Evolutionary conservation across 2,797 vertebrate species (phyloP).

Genomic region (Eupleurogrammus muticus): DNA sequence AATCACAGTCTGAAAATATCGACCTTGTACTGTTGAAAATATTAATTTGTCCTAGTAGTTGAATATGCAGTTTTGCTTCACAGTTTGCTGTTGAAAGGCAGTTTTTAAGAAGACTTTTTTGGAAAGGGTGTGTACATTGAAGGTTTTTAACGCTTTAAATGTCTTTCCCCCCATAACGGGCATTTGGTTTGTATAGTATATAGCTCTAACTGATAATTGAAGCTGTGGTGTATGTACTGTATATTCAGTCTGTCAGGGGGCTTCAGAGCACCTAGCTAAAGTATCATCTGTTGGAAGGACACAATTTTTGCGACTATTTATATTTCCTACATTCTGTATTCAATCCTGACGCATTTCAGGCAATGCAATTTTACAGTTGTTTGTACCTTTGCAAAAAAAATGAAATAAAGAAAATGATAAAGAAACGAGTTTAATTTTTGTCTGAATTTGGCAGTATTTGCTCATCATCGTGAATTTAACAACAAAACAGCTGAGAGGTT

Average conservation of each 20-base stretch:
- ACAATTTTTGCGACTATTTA: slow-evolving; percentile 83
- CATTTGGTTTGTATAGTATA: slow-evolving; percentile 62
- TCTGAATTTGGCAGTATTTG: too few relatives aligned
- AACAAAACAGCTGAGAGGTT: background rate
- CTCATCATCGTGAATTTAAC: too few relatives aligned
- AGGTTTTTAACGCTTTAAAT: slow-evolving; percentile 73
- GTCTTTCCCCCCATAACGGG: slow-evolving; percentile 41
- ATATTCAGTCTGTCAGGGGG: slow-evolving; percentile 41
- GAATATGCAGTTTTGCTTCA: slow-evolving; percentile 55
- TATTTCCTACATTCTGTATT: slow-evolving; percentile 83
- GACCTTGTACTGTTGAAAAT: slow-evolving; percentile 24
- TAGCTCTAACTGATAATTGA: slow-evolving; percentile 42
- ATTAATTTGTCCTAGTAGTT: slow-evolving; percentile 34
- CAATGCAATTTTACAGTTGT: slow-evolving; percentile 81
- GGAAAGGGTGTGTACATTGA: slow-evolving; percentile 55
- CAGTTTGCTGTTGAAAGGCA: slow-evolving; percentile 41
- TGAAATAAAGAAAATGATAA: slow-evolving; percentile 74
- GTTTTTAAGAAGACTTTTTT: slow-evolving; percentile 56
- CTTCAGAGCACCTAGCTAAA: slow-evolving; percentile 25
- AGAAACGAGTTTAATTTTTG: slow-evolving; percentile 54
- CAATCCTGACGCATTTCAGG: slow-evolving; percentile 78
- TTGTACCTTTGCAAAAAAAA: slow-evolving; percentile 83
- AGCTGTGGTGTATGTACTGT: slow-evolving; percentile 62
- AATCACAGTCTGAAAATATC: slow-evolving; percentile 11
- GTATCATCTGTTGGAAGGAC: slow-evolving; percentile 74